Evolutionary conservation across 2,888 invertebrate species (phyloP).

Genomic region (Aphodius sticticus): DNA sequence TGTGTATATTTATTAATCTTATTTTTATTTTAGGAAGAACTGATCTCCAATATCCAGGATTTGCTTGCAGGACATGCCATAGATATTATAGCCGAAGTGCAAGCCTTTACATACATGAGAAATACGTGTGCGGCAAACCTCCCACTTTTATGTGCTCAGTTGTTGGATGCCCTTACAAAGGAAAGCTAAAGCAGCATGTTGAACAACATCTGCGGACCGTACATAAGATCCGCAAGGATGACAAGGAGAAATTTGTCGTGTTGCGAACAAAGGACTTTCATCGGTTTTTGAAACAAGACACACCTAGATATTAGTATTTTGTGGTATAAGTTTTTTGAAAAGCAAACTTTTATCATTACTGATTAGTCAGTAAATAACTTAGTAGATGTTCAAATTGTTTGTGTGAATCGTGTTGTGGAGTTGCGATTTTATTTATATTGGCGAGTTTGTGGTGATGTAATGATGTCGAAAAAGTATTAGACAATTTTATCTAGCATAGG

Average conservation of each 20-base stretch:
- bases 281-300: no score
- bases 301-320: no score
- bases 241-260: background rate
- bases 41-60: constrained; percentile 64
- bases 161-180: constrained; percentile 30
- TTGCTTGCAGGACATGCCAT: constrained; percentile 29
- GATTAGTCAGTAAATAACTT: no score
- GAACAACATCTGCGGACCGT: constrained; percentile 39
- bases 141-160: constrained; percentile 48
- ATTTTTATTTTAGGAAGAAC: constrained; percentile 53
- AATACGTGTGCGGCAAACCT: constrained; percentile 49
- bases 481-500: no score
- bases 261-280: background rate
- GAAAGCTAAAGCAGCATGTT: constrained; percentile 37
- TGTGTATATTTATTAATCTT: background rate
- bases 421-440: no score
- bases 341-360: no score
- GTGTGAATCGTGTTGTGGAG: no score
- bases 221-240: constrained; percentile 30
- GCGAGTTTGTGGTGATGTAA: no score
- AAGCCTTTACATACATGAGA: constrained; percentile 33
- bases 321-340: no score
- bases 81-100: constrained; percentile 31
- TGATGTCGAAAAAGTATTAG: no score
- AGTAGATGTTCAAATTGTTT: no score